Percentiles rank a stretch among this genome's conserved stretches.
Conservation (phyloP, 2,113 vertebrate species). For the Paratilapia polleni region DNA sequence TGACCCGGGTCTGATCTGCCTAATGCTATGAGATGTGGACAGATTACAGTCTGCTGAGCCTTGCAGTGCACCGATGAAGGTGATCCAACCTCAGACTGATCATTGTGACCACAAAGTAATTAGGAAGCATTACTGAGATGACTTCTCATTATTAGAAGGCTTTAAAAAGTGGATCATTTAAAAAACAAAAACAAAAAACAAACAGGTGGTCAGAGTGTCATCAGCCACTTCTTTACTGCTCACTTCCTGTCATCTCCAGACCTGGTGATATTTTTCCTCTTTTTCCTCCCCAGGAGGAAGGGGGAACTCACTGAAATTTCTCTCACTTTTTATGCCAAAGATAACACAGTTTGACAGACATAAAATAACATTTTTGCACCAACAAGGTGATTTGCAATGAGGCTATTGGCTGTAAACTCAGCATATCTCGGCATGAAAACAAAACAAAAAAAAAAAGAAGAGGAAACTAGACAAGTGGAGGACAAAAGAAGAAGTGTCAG, state of each 20-base stretch:
- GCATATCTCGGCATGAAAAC: no score
- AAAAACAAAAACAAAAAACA: neutral
- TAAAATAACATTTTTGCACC: no score
- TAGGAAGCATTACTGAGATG: neutral
- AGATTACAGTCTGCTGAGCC: conserved; percentile 28
- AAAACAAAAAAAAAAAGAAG: no score
- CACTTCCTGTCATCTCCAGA: neutral
- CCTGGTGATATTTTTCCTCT: no score
- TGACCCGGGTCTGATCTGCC: conserved; percentile 39
- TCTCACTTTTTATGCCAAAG: neutral
- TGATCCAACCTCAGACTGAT: neutral
- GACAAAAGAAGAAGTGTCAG: no score
- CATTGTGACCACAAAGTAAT: neutral
- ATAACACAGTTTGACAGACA: no score
- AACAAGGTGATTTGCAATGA: no score
- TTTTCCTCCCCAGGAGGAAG: no score
- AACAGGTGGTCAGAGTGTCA: no score
- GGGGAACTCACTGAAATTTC: neutral
- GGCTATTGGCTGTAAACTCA: no score
- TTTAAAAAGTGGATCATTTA: neutral
- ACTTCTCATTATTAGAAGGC: neutral
- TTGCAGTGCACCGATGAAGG: conserved; percentile 1
- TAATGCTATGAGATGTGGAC: conserved; percentile 11
- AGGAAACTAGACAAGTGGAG: no score
- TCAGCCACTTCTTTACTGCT: neutral